Conservation (phyloP, 2,888 invertebrate genomes). For the Diaprepes abbreviatus region DNA sequence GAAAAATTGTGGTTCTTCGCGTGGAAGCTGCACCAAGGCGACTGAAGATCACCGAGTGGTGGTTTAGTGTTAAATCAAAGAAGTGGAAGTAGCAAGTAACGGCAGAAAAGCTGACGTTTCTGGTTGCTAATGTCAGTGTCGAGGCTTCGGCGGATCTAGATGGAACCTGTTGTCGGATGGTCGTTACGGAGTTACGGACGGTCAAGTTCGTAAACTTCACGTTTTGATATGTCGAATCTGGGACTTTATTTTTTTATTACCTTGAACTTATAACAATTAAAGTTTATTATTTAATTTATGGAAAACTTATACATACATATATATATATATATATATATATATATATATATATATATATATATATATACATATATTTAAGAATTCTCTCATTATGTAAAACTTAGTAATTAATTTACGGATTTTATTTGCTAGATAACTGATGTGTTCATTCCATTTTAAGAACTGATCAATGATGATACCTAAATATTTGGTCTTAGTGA, state of each 20-base stretch:
- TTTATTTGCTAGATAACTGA: no score
- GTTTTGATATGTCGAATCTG: neutral
- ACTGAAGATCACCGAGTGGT: conserved; percentile 63
- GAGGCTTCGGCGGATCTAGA: conserved; percentile 48
- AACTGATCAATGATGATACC: no score
- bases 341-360: neutral
- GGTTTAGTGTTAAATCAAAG: conserved; percentile 64
- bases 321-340: neutral
- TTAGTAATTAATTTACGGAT: no score
- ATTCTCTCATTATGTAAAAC: neutral
- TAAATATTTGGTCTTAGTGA: no score
- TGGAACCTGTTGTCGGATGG: conserved; percentile 1
- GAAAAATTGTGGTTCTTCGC: conserved; percentile 33
- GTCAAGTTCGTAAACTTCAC: conserved; percentile 15
- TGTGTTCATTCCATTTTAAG: no score
- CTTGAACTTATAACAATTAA: no score
- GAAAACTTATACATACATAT: neutral
- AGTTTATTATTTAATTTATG: neutral
- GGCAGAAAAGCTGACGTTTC: conserved; percentile 65
- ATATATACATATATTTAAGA: neutral
- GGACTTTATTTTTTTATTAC: no score
- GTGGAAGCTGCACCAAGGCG: conserved; percentile 50
- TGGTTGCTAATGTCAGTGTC: conserved; percentile 61
- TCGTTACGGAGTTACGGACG: conserved; percentile 7
- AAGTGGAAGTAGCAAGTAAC: conserved; percentile 60